Percentiles rank a stretch among this genome's conserved stretches.
These are phyloP conservation scores for Caerostris extrusa DNA, from an alignment of 1,140 invertebrate genomes.

Conservation along the genomic window DNA sequence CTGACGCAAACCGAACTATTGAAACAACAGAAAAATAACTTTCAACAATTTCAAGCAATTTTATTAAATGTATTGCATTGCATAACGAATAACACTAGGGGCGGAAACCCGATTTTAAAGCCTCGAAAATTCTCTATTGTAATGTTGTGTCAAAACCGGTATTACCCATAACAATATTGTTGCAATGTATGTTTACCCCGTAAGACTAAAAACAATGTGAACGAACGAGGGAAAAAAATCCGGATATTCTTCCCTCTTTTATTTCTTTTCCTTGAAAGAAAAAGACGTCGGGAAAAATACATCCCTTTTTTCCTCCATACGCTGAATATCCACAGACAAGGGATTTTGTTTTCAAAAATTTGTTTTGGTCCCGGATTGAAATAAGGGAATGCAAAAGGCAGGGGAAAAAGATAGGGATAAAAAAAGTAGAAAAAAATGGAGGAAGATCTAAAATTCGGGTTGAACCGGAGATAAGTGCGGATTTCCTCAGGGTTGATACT, in stretches of 20 bases:
- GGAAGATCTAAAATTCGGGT: slow-evolving; percentile 20
- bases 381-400: slow-evolving; percentile 25
- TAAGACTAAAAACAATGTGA: not conserved
- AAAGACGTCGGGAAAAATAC: not conserved
- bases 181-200: not conserved
- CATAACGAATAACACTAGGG: too few species aligned
- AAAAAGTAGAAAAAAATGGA: not conserved
- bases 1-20: too few species aligned
- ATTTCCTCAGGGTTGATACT: slow-evolving; percentile 54
- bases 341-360: slow-evolving; percentile 53
- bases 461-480: slow-evolving; percentile 66
- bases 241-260: not conserved
- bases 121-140: not conserved
- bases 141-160: not conserved
- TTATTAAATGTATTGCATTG: too few species aligned
- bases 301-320: slow-evolving; percentile 8
- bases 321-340: slow-evolving; percentile 38
- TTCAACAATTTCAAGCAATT: too few species aligned
- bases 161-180: slow-evolving; percentile 10
- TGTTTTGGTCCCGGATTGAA: slow-evolving; percentile 28
- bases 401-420: not conserved
- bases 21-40: too few species aligned
- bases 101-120: too few species aligned
- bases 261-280: not conserved
- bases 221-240: not conserved